phyloP scores from a whole-genome alignment of 2,888 invertebrate genomes.

The Priocnemis perturbator region DNA sequence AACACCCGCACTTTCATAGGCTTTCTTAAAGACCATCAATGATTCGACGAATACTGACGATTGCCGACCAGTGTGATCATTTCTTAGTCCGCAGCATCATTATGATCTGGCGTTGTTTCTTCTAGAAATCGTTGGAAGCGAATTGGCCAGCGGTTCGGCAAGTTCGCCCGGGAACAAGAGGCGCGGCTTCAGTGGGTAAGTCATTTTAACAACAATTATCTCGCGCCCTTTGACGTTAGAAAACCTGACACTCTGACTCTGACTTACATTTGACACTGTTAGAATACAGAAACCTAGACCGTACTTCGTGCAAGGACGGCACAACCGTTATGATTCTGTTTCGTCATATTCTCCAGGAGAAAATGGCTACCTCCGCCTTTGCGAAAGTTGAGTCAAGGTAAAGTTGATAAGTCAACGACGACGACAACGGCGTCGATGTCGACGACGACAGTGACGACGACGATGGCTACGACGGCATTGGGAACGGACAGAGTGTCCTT shows the following conservation, averaged over 20 bases:
- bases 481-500: constrained; percentile 71
- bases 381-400: constrained; percentile 91
- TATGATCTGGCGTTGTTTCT: constrained; percentile 53
- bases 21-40: too few relatives aligned
- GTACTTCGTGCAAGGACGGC: too few relatives aligned
- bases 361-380: constrained; percentile 92
- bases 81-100: too few relatives aligned
- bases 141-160: constrained; percentile 79
- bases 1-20: not conserved
- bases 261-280: too few relatives aligned
- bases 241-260: too few relatives aligned
- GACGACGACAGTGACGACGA: constrained; percentile 57
- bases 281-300: too few relatives aligned
- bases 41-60: too few relatives aligned
- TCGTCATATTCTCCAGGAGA: constrained; percentile 77
- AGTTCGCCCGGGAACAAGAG: constrained; percentile 91
- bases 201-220: not conserved
- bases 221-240: not conserved
- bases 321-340: too few relatives aligned
- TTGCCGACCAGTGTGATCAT: too few relatives aligned
- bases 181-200: constrained; percentile 91
- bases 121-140: constrained; percentile 82
- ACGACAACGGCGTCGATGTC: constrained; percentile 41
- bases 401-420: constrained; percentile 84
- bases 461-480: constrained; percentile 40